Conservation (phyloP, 2,113 vertebrate genomes). For the Plectropomus leopardus region DNA sequence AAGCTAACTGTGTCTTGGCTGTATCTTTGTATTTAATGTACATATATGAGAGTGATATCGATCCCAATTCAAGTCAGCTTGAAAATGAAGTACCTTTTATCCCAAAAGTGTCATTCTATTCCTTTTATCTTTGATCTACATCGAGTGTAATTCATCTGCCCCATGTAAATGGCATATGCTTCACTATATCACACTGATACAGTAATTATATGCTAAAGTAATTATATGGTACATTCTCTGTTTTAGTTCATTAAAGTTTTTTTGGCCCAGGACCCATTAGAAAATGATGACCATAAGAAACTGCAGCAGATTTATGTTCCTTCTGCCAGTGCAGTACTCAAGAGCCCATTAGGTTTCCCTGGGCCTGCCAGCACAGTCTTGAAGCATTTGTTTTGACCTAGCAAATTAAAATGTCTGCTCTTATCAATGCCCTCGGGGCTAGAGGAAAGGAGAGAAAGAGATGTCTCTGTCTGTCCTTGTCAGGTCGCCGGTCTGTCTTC, state of each 20-base stretch:
- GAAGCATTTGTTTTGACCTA: conserved; percentile 77
- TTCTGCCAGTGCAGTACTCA: conserved; percentile 52
- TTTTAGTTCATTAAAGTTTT: conserved; percentile 54
- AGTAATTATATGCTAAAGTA: conserved; percentile 35
- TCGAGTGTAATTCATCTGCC: conserved; percentile 5
- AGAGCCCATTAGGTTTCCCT: conserved; percentile 68
- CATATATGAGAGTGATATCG: not conserved
- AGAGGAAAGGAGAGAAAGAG: conserved; percentile 42
- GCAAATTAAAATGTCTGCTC: conserved; percentile 80
- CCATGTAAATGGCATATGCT: not conserved
- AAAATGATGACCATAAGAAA: conserved; percentile 61
- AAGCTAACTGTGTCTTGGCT: not conserved
- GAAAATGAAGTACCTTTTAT: not conserved
- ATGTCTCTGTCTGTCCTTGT: conserved; percentile 73
- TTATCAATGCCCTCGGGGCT: conserved; percentile 73
- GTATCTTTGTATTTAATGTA: not conserved
- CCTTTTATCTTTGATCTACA: not conserved
- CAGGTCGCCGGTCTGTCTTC: conserved; percentile 55
- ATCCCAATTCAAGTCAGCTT: not conserved
- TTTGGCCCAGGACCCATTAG: conserved; percentile 36
- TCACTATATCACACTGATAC: conserved; percentile 28
- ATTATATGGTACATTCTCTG: conserved; percentile 48
- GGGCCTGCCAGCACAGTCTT: conserved; percentile 62
- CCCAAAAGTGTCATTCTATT: not conserved
- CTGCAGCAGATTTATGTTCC: conserved; percentile 53